Conservation (phyloP, 1,140 invertebrate genomes). For the Drosophila ercepeae region DNA sequence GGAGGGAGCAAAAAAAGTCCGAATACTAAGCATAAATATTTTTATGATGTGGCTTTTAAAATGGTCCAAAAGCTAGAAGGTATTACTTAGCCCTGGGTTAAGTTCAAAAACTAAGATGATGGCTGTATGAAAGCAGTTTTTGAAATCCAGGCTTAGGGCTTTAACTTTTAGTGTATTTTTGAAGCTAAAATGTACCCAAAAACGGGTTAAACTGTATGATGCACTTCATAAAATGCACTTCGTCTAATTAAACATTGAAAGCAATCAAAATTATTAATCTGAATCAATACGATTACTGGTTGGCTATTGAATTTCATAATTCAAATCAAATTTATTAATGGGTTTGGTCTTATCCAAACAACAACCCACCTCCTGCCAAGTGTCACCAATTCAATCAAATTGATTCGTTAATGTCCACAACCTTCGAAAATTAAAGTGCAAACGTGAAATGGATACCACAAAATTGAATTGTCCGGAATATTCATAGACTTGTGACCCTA, state of each 20-base stretch:
- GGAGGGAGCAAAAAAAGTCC: background rate
- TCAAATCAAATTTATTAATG: conserved; percentile 46
- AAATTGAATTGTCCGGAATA: conserved; percentile 28
- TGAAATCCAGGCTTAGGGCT: conserved; percentile 5
- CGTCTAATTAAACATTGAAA: conserved; percentile 53
- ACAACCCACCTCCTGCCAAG: background rate
- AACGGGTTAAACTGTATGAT: background rate
- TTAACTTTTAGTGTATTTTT: conserved; percentile 12
- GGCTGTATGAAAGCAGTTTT: conserved; percentile 28
- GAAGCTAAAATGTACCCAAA: background rate
- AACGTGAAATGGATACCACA: conserved; percentile 14
- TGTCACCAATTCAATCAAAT: background rate
- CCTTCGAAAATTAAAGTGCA: conserved; percentile 9
- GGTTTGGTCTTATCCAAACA: conserved; percentile 18
- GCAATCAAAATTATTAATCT: conserved; percentile 56
- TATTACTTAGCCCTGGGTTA: conserved; percentile 28
- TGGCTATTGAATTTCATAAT: conserved; percentile 30
- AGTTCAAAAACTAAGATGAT: conserved; percentile 24
- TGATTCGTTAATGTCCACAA: no score
- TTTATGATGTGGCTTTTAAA: conserved; percentile 45
- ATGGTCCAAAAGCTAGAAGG: conserved; percentile 13
- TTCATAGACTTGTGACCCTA: background rate
- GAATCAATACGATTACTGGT: conserved; percentile 46
- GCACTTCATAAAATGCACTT: conserved; percentile 18
- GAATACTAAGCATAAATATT: conserved; percentile 38